Conservation (phyloP, 2,797 vertebrate genomes). For the Poecilia velifera region DNA sequence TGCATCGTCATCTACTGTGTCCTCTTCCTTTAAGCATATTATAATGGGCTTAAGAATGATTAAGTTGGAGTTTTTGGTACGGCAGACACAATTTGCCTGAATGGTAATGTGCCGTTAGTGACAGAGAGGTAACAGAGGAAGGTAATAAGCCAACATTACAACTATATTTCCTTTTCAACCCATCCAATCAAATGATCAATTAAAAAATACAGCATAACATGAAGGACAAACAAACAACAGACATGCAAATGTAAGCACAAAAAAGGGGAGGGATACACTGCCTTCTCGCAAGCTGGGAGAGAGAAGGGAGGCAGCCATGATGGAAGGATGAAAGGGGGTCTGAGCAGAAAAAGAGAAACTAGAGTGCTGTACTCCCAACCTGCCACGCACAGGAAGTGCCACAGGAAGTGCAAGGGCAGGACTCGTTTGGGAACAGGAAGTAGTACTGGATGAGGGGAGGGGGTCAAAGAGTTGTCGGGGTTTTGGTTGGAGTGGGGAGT, state of each 20-base stretch:
- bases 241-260: constrained; percentile 69
- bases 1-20: constrained; percentile 47
- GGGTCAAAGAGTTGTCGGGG: constrained; percentile 71
- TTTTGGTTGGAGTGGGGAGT: constrained; percentile 30
- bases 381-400: constrained; percentile 82
- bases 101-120: constrained; percentile 50
- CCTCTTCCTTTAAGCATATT: constrained; percentile 39
- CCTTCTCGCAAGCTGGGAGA: constrained; percentile 77
- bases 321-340: constrained; percentile 63
- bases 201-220: constrained; percentile 37
- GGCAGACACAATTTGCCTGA: constrained; percentile 50
- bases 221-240: constrained; percentile 39
- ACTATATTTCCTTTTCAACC: constrained; percentile 25
- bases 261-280: constrained; percentile 70
- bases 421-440: constrained; percentile 74
- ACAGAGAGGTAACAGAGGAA: constrained; percentile 64
- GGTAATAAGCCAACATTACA: constrained; percentile 32
- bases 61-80: constrained; percentile 35
- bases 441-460: constrained; percentile 64
- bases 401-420: constrained; percentile 75
- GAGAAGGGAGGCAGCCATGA: constrained; percentile 44
- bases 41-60: constrained; percentile 63
- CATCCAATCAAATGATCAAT: constrained; percentile 45
- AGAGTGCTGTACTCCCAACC: constrained; percentile 75
- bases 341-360: constrained; percentile 67